These are phyloP conservation scores for Sebastolobus alascanus DNA, from an alignment of 2,797 vertebrate species.

Conservation along the genomic window DNA sequence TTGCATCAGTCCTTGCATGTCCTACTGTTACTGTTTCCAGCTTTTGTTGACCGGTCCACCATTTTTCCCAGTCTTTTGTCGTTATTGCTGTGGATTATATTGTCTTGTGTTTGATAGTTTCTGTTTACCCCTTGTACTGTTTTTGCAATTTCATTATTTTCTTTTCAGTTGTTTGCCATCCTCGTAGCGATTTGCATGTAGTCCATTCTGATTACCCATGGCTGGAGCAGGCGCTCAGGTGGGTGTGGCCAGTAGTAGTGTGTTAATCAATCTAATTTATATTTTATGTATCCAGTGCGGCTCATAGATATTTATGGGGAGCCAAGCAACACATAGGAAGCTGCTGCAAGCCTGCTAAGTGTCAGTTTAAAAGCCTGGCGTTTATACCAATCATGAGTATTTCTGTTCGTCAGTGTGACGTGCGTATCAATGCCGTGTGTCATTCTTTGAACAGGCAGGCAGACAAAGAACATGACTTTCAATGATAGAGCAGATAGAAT, in stretches of 20 bases:
- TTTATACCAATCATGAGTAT: constrained; percentile 35
- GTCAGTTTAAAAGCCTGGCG: constrained; percentile 19
- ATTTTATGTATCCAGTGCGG: constrained; percentile 1
- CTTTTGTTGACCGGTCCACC: constrained; percentile 39
- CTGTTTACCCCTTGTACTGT: constrained; percentile 78
- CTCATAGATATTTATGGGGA: constrained; percentile 15
- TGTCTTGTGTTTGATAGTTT: constrained; percentile 66
- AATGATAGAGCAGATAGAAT: constrained; percentile 60
- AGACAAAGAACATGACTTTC: constrained; percentile 56
- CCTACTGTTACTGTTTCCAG: constrained; percentile 26
- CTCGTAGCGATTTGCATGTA: constrained; percentile 85
- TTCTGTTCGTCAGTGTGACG: constrained; percentile 44
- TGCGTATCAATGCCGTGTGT: constrained; percentile 38
- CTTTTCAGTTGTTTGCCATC: constrained; percentile 92
- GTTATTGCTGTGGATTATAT: constrained; percentile 53
- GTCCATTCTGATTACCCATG: constrained; percentile 82
- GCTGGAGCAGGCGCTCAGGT: constrained; percentile 86
- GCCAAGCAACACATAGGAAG: constrained; percentile 16
- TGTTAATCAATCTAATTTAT: constrained; percentile 36
- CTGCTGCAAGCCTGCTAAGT: constrained; percentile 7
- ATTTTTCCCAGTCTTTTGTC: constrained; percentile 47
- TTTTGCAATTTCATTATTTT: constrained; percentile 83
- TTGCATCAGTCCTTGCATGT: constrained; percentile 64
- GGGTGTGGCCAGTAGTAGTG: constrained; percentile 79
- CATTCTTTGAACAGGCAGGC: constrained; percentile 38